Percentiles rank a stretch among this genome's conserved stretches.
Conservation (phyloP, 30 jellyfish, hydroid and myxozoan genomes). For the Aurelia coerulea region DNA sequence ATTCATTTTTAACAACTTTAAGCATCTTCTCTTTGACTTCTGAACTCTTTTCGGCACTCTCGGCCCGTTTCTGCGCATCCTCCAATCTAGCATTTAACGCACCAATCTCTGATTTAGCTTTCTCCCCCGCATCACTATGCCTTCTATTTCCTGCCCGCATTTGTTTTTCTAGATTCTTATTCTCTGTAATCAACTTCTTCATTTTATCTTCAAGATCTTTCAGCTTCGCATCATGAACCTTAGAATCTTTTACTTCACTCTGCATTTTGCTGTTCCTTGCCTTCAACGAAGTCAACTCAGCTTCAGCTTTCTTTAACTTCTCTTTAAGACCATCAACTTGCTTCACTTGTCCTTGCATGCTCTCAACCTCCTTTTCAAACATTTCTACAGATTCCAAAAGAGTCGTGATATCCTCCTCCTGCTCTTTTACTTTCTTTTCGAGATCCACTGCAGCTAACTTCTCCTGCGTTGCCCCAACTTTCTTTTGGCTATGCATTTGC, state of each 20-base stretch:
- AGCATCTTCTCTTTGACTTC: conserved; percentile 23
- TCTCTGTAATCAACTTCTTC: conserved; percentile 43
- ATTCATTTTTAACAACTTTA: conserved; percentile 8
- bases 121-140: conserved; percentile 36
- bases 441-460: conserved; percentile 5
- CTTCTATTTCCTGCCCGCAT: conserved; percentile 9
- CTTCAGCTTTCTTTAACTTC: conserved; percentile 48
- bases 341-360: conserved; percentile 47
- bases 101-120: conserved; percentile 13
- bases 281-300: conserved; percentile 39
- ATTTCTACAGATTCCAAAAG: conserved; percentile 57
- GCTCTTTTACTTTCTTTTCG: conserved; percentile 43
- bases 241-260: conserved; percentile 36
- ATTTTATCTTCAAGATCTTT: conserved; percentile 49
- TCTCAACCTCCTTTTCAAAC: conserved; percentile 82
- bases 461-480: neutral
- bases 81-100: neutral
- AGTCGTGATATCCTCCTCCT: conserved; percentile 65
- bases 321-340: conserved; percentile 63
- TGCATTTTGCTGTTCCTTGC: conserved; percentile 27
- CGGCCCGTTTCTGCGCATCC: conserved; percentile 46
- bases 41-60: conserved; percentile 22
- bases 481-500: neutral
- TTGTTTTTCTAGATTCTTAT: conserved; percentile 49
- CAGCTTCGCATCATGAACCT: conserved; percentile 42